phyloP scores from a whole-genome alignment of 2,797 vertebrate genomes.

The Perodicticus potto region DNA sequence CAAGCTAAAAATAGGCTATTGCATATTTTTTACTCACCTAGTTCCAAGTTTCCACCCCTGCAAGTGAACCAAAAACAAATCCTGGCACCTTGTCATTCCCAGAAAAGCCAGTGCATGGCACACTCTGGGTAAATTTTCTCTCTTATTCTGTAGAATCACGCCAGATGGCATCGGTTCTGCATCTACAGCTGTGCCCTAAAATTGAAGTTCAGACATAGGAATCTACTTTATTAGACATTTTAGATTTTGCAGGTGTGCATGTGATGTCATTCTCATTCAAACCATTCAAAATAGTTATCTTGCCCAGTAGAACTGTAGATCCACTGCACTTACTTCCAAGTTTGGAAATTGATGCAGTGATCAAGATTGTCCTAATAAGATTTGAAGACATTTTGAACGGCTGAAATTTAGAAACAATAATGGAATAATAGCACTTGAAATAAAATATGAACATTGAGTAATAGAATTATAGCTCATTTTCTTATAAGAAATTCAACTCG shows the following conservation, averaged over 20 bases:
- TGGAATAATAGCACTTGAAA: slow-evolving; percentile 53
- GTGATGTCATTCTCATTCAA: slow-evolving; percentile 53
- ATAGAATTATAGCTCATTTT: slow-evolving; percentile 19
- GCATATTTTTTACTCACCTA: not conserved
- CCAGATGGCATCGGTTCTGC: slow-evolving; percentile 39
- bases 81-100: slow-evolving; percentile 59
- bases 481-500: slow-evolving; percentile 40
- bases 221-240: not conserved
- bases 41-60: slow-evolving; percentile 66
- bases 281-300: not conserved
- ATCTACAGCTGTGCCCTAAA: slow-evolving; percentile 63
- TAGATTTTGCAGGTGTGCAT: not conserved
- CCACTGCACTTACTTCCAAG: not conserved
- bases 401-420: slow-evolving; percentile 54
- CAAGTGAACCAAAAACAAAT: slow-evolving; percentile 63
- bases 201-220: not conserved
- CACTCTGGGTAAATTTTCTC: slow-evolving; percentile 26
- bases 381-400: slow-evolving; percentile 9
- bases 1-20: slow-evolving; percentile 58
- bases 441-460: not conserved
- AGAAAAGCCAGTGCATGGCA: slow-evolving; percentile 38
- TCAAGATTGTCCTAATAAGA: not conserved
- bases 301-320: not conserved
- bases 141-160: slow-evolving; percentile 30
- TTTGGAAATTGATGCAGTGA: not conserved